Evolutionary conservation across 2,888 invertebrate genomes (phyloP).

Genomic region (Synanthedon tipuliformis): DNA sequence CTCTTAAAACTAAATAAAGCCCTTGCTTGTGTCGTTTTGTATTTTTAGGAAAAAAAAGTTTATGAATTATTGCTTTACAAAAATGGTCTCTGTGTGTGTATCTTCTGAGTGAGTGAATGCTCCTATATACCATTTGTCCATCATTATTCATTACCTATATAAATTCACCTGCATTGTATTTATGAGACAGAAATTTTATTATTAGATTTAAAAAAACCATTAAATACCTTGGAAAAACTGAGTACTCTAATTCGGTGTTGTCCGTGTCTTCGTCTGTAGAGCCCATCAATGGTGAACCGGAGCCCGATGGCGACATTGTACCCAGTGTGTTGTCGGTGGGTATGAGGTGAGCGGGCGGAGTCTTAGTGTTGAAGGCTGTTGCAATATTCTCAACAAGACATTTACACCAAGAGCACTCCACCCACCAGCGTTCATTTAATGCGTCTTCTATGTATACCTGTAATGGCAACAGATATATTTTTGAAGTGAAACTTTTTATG

Average conservation of each 20-base stretch:
- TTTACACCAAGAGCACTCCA: constrained; percentile 91
- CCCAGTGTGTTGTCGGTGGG: constrained; percentile 71
- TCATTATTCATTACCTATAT: no score
- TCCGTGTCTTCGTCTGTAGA: constrained; percentile 69
- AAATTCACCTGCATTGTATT: no score
- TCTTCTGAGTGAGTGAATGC: no score
- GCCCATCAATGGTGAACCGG: constrained; percentile 63
- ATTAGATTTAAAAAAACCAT: no score
- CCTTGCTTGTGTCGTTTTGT: no score
- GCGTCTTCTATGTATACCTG: constrained; percentile 95
- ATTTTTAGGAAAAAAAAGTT: no score
- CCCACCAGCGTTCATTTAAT: constrained; percentile 92
- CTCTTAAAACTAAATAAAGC: no score
- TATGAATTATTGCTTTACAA: no score
- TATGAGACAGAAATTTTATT: no score
- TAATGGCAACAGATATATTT: constrained; percentile 13
- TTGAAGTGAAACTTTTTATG: no score
- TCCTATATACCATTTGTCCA: no score
- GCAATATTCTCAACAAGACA: constrained; percentile 92
- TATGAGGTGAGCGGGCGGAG: constrained; percentile 77
- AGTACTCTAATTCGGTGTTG: constrained; percentile 68
- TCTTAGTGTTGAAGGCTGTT: constrained; percentile 84
- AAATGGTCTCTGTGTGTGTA: no score
- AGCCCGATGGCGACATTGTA: constrained; percentile 66
- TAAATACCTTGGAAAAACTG: constrained; percentile 53